Evolutionary conservation across 92 coral and sea anemone species (phyloP), one percentile per base, ranked within the genome.

Genomic region (Chrysogorgia sp.): DNA sequence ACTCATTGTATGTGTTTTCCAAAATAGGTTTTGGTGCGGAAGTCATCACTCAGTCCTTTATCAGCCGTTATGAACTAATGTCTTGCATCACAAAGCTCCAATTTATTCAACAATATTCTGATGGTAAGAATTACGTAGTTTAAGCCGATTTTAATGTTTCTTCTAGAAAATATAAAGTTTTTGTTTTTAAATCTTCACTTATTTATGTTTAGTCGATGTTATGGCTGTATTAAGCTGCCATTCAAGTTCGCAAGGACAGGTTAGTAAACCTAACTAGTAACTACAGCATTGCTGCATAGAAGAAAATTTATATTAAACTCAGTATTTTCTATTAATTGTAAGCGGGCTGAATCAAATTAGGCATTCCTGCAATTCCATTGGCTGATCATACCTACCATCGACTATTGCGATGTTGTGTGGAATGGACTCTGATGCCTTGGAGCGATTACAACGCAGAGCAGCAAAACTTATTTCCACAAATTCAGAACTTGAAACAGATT

Each of bases 31-130:
- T 34, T 40, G 91, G 86, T 58, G 67, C 90, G 34, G 62, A 81
- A 33, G 93, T 92, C 60, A 80, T 94, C 58, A 89, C 98, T 48
- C 98, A 94, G 82, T 86, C 82, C 59, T 94, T 91, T 84, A 86
- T 89, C 35, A 96, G 99, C 50, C 97, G 99, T 21, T 64, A 75
- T 60, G 96, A 89, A 58, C 86, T 96, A 61, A 85, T 96, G 96
- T 86, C 92, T 74, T 92, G 88, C 45, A 83, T 96, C 69, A 86
- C 97, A 25, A 91, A 84, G 72, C 81, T 96, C 59, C 90, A 79
- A 12, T 96, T 87, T 56, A 68, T 96, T 34, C 87, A 74, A 66
- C 60, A 34, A 13, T 82, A 66, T 45, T 59, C 83, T 14, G 1
- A 37, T 61, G 69, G 75, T 74, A 47, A 8, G 67, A 26, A 41